Conservation (phyloP, 35 echinoderm and acorn worm species). For the Lytechinus variegatus region DNA sequence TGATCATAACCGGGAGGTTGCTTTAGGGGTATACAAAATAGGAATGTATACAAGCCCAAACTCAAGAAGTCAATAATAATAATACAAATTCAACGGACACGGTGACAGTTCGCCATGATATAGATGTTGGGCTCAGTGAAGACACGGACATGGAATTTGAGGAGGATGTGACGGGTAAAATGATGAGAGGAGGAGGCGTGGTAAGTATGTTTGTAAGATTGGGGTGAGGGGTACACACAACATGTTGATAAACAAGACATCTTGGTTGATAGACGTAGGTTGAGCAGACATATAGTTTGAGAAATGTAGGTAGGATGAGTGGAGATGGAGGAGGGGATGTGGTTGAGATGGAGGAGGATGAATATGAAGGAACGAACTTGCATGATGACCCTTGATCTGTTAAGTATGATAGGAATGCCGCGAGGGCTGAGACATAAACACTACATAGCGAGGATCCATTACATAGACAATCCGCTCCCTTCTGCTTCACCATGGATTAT, state of each 20-base stretch:
- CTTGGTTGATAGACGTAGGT: no score
- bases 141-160: conserved; percentile 1
- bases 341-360: not conserved
- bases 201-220: no score
- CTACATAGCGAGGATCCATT: conserved; percentile 23
- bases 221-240: no score
- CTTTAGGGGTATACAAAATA: no score
- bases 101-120: not conserved
- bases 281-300: no score
- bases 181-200: no score
- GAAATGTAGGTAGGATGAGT: no score
- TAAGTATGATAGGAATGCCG: conserved; percentile 8
- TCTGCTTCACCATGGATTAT: not conserved
- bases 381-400: conserved; percentile 21
- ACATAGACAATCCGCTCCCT: conserved; percentile 24
- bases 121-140: not conserved
- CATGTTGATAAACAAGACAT: no score
- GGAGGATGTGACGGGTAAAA: not conserved
- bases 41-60: no score
- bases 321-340: not conserved
- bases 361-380: conserved; percentile 8
- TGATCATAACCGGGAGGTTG: no score
- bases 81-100: no score
- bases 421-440: conserved; percentile 28
- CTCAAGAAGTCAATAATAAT: no score